Percentiles rank a stretch among this genome's conserved stretches.
These are phyloP conservation scores for Ectemnius cavifrons DNA, from an alignment of 2,888 invertebrate genomes.

Conservation along the genomic window DNA sequence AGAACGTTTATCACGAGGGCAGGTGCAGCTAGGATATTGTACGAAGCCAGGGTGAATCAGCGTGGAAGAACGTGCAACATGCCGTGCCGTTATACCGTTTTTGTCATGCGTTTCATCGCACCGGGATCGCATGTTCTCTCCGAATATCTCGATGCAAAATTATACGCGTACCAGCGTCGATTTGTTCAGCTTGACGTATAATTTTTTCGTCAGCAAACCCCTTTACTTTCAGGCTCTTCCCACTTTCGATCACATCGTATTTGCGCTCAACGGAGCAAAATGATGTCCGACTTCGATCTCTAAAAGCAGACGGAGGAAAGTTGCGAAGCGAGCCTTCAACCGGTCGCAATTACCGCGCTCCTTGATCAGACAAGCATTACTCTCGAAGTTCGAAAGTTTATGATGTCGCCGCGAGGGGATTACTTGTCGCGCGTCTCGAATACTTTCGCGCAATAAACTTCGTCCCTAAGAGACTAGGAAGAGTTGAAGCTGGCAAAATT, in stretches of 20 bases:
- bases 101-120: slow-evolving; percentile 37
- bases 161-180: no score
- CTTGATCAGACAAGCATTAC: neutral
- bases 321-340: neutral
- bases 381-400: neutral
- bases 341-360: neutral
- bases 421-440: slow-evolving; percentile 6
- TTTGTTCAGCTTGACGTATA: no score
- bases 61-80: slow-evolving; percentile 40
- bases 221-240: no score
- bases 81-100: slow-evolving; percentile 42
- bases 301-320: neutral
- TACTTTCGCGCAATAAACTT: slow-evolving; percentile 7
- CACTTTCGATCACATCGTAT: no score
- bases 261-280: no score
- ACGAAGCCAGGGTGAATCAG: slow-evolving; percentile 32
- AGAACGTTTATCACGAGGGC: neutral
- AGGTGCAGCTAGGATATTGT: slow-evolving; percentile 24
- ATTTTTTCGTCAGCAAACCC: no score
- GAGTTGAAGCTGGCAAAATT: neutral
- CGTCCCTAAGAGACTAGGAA: neutral
- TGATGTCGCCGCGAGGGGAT: slow-evolving; percentile 2
- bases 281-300: no score
- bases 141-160: slow-evolving; percentile 4
- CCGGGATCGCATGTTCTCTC: slow-evolving; percentile 42